Conservation (phyloP, 2,113 vertebrate species). For the Bubo blakistoni region DNA sequence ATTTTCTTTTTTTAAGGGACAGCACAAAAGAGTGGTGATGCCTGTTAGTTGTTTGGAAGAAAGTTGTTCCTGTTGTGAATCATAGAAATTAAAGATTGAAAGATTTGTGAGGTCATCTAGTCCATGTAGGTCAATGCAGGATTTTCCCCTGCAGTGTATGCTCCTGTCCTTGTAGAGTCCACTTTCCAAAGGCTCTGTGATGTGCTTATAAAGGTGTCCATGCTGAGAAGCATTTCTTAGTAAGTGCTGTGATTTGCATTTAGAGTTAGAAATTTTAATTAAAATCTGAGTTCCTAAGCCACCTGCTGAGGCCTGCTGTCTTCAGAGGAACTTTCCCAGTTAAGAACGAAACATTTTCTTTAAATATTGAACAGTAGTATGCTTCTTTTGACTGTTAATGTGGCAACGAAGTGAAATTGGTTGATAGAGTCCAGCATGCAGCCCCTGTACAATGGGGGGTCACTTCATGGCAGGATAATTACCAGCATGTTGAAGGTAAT, state of each 20-base stretch:
- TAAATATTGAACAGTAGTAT: slow-evolving; percentile 39
- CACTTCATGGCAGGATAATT: slow-evolving; percentile 22
- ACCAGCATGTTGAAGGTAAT: background rate
- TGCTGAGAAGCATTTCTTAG: slow-evolving; percentile 59
- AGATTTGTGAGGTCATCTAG: slow-evolving; percentile 17
- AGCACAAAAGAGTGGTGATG: background rate
- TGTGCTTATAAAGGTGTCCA: slow-evolving; percentile 26
- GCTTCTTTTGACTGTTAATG: slow-evolving; percentile 42
- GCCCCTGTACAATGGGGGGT: background rate
- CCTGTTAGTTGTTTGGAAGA: background rate
- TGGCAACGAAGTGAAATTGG: background rate
- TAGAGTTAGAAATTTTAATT: slow-evolving; percentile 67
- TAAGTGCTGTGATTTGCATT: slow-evolving; percentile 67
- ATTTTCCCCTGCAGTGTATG: slow-evolving; percentile 7
- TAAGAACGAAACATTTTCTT: slow-evolving; percentile 45
- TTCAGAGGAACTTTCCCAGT: slow-evolving; percentile 35
- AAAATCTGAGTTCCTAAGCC: slow-evolving; percentile 59
- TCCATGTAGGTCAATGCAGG: slow-evolving; percentile 23
- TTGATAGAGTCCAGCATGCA: slow-evolving; percentile 16
- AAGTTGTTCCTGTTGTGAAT: background rate
- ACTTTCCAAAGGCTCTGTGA: slow-evolving; percentile 29
- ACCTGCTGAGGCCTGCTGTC: slow-evolving; percentile 62
- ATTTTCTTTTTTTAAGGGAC: background rate
- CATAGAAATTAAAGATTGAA: background rate
- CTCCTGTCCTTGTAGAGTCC: slow-evolving; percentile 25